Evolutionary conservation across 1,140 invertebrate genomes (phyloP).

Genomic region (Hycleus phaleratus): DNA sequence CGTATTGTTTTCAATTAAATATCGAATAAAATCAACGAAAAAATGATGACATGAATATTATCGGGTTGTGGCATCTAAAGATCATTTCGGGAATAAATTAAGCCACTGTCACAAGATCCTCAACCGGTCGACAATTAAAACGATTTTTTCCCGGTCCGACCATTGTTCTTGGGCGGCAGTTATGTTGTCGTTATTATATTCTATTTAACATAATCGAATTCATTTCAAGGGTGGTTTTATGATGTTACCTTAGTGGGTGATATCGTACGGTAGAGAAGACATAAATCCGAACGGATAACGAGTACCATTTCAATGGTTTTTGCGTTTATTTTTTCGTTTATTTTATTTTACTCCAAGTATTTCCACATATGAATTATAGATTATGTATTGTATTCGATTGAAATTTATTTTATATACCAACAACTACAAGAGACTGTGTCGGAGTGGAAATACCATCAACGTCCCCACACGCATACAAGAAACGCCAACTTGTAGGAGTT

Average conservation of each 20-base stretch:
- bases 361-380: constrained; percentile 34
- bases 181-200: constrained; percentile 22
- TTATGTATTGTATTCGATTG: constrained; percentile 35
- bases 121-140: not conserved
- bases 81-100: too few relatives aligned
- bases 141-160: too few relatives aligned
- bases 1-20: too few relatives aligned
- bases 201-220: not conserved
- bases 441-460: too few relatives aligned
- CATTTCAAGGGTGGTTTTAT: too few relatives aligned
- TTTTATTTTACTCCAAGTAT: too few relatives aligned
- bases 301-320: not conserved
- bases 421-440: too few relatives aligned
- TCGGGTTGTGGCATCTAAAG: too few relatives aligned
- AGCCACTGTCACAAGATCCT: not conserved
- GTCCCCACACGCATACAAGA: too few relatives aligned
- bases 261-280: not conserved
- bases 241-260: constrained; percentile 6
- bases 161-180: constrained; percentile 32
- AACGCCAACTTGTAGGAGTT: too few relatives aligned
- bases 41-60: too few relatives aligned
- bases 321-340: not conserved
- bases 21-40: too few relatives aligned
- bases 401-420: constrained; percentile 27
- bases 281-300: constrained; percentile 11